Percentiles rank a stretch among this genome's conserved stretches.
These are phyloP conservation scores for Neostethus bicornis DNA, from an alignment of 2,797 vertebrate genomes.

Conservation along the genomic window DNA sequence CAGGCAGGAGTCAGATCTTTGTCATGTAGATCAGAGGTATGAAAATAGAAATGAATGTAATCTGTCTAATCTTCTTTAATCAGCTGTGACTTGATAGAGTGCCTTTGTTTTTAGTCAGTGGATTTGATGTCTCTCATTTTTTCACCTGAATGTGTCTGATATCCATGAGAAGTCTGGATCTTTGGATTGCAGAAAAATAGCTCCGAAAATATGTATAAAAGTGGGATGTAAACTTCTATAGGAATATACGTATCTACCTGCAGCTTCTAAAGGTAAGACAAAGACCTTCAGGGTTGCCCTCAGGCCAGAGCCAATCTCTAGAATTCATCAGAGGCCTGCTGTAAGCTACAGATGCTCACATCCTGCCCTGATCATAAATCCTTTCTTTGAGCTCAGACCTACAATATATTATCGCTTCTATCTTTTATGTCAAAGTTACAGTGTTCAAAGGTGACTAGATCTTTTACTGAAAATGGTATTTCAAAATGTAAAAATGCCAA, in stretches of 20 bases:
- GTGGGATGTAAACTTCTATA: constrained; percentile 22
- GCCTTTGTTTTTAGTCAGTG: constrained; percentile 36
- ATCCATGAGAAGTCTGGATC: constrained; percentile 30
- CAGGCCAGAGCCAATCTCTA: constrained; percentile 44
- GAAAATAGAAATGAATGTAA: constrained; percentile 60
- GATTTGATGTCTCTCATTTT: constrained; percentile 28
- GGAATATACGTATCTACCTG: constrained; percentile 42
- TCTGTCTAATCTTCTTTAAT: constrained; percentile 54
- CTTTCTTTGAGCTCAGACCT: constrained; percentile 11
- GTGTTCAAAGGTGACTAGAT: not conserved
- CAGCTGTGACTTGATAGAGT: constrained; percentile 33
- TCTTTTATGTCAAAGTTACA: constrained; percentile 3
- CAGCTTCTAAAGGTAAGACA: constrained; percentile 42
- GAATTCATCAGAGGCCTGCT: constrained; percentile 42
- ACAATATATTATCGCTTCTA: not conserved
- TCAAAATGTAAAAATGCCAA: not conserved
- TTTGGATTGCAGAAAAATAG: constrained; percentile 26
- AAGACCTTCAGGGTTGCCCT: constrained; percentile 56
- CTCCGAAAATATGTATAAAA: constrained; percentile 16
- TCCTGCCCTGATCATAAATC: constrained; percentile 29
- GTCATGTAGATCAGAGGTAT: constrained; percentile 51
- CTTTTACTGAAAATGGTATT: not conserved
- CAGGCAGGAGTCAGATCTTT: constrained; percentile 48
- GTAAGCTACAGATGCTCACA: constrained; percentile 35
- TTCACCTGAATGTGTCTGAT: constrained; percentile 32